Evolutionary conservation across 2,888 invertebrate genomes (phyloP).

Genomic region (Cyaniris semiargus): DNA sequence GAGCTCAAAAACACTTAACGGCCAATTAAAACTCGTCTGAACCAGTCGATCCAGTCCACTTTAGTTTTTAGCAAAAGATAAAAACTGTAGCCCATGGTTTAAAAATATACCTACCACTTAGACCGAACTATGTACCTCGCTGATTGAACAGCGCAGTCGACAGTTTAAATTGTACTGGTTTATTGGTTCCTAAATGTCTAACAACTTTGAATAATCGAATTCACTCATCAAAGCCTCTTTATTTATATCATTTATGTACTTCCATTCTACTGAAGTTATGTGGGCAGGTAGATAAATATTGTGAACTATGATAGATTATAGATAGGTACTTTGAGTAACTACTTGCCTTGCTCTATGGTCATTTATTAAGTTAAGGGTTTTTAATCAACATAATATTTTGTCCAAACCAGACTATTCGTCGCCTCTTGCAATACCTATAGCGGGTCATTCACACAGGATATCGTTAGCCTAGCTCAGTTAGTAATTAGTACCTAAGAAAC

Average conservation of each 20-base stretch:
- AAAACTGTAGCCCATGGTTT: slow-evolving; percentile 20
- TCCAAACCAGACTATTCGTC: background rate
- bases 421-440: background rate
- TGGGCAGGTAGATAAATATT: background rate
- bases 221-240: background rate
- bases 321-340: background rate
- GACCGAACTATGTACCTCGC: background rate
- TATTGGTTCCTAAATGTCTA: background rate
- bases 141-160: background rate
- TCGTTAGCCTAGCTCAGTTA: background rate
- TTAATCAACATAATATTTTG: background rate
- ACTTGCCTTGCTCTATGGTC: background rate
- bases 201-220: background rate
- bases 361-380: background rate
- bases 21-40: slow-evolving; percentile 58
- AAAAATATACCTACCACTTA: background rate
- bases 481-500: no score
- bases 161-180: background rate
- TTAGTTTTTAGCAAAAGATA: slow-evolving; percentile 34
- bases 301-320: background rate
- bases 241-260: background rate
- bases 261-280: background rate
- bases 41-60: slow-evolving; percentile 48
- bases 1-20: slow-evolving; percentile 58
- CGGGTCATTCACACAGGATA: background rate